phyloP scores from a whole-genome alignment of 2,113 vertebrate species.

The Onychorhynchus coronatus region DNA sequence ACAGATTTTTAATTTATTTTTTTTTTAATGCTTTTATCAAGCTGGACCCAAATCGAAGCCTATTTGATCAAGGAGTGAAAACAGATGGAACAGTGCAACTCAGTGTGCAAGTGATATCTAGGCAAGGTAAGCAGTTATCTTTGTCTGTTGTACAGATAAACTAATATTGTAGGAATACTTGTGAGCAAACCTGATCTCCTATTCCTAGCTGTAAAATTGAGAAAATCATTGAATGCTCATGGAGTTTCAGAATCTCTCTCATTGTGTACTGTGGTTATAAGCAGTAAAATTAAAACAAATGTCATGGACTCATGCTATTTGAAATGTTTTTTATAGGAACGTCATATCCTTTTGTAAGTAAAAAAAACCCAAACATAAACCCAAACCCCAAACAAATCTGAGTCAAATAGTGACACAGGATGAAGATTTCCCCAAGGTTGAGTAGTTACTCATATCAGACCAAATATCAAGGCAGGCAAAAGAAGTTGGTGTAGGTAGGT shows the following conservation, averaged over 20 bases:
- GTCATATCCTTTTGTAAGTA: neutral
- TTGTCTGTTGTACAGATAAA: neutral
- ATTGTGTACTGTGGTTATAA: neutral
- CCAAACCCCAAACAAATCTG: neutral
- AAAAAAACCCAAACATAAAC: neutral
- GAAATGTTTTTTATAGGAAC: neutral
- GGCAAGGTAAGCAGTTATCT: slow-evolving; percentile 80
- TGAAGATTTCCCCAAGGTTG: neutral
- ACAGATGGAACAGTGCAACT: slow-evolving; percentile 98
- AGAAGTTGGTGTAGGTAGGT: neutral
- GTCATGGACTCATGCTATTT: neutral
- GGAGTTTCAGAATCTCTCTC: neutral
- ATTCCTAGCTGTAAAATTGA: neutral
- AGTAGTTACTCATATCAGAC: neutral
- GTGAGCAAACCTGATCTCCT: neutral
- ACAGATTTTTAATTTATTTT: neutral
- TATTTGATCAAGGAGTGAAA: slow-evolving; percentile 98
- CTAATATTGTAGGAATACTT: neutral
- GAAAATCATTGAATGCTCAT: neutral
- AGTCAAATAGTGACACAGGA: neutral
- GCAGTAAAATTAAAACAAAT: neutral
- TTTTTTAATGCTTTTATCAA: slow-evolving; percentile 48
- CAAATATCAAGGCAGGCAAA: neutral
- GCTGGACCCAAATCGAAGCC: slow-evolving; percentile 95
- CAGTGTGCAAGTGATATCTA: slow-evolving; percentile 94